Base-by-base conservation (phyloP, 2,888 invertebrate genomes). In the Heliconius ismenius region DNA sequence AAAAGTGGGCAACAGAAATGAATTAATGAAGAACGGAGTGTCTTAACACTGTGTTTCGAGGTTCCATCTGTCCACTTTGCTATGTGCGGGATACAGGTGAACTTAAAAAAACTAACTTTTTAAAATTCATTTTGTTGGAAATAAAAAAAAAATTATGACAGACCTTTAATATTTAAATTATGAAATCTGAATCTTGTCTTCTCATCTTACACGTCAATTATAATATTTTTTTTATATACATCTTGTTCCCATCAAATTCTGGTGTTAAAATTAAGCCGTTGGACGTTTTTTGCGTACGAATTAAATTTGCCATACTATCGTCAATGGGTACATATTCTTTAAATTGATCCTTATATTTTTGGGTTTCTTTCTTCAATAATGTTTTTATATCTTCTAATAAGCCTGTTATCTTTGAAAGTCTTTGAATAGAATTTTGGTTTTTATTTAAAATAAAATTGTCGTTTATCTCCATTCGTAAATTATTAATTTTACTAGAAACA, bases 281-380 rank as follows among this genome's bases (percentile, higher is more conserved):
- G 4, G 32, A 3, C 13, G 24, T 36, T 70, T 58, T 24, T 13
- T 54, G 32, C 11, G n/a, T n/a, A n/a, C 21, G 26, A 58, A 70
- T 58, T 13, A 58, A 58, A 70, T 58, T 26, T 11, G n/a, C 32
- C 9, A 70, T 32, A 58, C 13, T 4, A 15, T 70, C 70, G 0
- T 36, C 58, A 13, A 70, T 15, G 10, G 70, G 70, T 9, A 70
- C 54, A 9, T 70, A 70, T 36, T 70, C 24, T 58, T 70, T 70
- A 70, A 70, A 32, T 54, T 28, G 54, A 32, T 70, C 21, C 15
- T 58, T 54, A 58, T 70, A 39, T 67, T 70, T 58, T 36, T 58
- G 13, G 15, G 15, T n/a, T 58, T 70, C 58, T 13, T 15, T 58
- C n/a, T 70, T 32, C n/a, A 70, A 58, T 15, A 70, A 32, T 32